phyloP scores from a whole-genome alignment of 2,888 invertebrate species.

The Drosophila atroscutellata region DNA sequence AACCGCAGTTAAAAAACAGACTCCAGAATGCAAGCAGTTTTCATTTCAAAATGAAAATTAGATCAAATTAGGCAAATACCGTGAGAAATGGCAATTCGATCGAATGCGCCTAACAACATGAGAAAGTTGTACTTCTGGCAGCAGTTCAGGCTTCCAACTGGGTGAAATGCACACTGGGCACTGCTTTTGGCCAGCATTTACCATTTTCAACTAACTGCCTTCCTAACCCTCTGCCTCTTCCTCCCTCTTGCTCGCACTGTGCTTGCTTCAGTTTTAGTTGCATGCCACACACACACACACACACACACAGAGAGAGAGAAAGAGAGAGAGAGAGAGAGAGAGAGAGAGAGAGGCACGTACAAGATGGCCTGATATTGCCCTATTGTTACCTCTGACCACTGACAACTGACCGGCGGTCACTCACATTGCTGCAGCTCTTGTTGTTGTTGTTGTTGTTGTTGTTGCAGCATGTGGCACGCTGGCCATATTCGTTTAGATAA shows the following conservation, averaged over 20 bases:
- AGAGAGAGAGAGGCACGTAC: neutral
- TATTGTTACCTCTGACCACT: slow-evolving; percentile 39
- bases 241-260: too few relatives aligned
- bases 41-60: too few relatives aligned
- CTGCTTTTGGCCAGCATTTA: neutral
- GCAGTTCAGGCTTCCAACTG: neutral
- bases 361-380: slow-evolving; percentile 15
- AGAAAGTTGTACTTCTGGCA: neutral
- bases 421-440: slow-evolving; percentile 31
- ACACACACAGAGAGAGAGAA: too few relatives aligned
- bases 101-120: neutral
- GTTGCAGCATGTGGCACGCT: slow-evolving; percentile 15
- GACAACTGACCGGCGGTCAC: slow-evolving; percentile 34
- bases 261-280: neutral
- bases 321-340: neutral
- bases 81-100: too few relatives aligned
- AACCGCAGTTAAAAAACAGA: neutral
- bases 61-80: too few relatives aligned
- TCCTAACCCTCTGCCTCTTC: too few relatives aligned
- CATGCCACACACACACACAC: neutral
- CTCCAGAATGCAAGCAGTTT: too few relatives aligned
- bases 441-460: slow-evolving; percentile 20
- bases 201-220: neutral
- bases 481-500: slow-evolving; percentile 45
- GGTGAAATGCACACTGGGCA: neutral